phyloP scores from a whole-genome alignment of 2,797 vertebrate species.

The Etheostoma nigrum region DNA sequence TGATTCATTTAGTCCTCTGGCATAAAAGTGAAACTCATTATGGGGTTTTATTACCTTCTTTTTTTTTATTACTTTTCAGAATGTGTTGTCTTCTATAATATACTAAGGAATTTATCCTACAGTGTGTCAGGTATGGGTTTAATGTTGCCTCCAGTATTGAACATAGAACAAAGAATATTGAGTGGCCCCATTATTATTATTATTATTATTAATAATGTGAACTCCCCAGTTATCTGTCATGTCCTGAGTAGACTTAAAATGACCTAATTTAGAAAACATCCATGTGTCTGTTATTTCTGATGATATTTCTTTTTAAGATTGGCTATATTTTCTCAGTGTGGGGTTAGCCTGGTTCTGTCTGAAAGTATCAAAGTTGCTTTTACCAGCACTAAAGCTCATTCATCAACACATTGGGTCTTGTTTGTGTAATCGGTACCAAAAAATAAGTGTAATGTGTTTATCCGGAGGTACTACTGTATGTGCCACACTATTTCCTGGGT shows the following conservation, averaged over 20 bases:
- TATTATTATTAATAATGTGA: background rate
- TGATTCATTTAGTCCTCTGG: conserved; percentile 57
- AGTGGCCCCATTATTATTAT: background rate
- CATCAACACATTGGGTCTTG: too few species aligned
- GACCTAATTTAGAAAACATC: too few species aligned
- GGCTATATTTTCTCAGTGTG: too few species aligned
- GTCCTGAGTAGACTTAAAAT: background rate
- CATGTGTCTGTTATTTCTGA: too few species aligned
- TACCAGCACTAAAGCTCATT: too few species aligned
- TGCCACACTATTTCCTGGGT: too few species aligned
- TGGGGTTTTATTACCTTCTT: conserved; percentile 57
- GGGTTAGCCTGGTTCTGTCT: too few species aligned
- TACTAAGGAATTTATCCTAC: conserved; percentile 31
- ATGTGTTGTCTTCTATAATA: conserved; percentile 49
- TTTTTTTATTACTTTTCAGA: conserved; percentile 59
- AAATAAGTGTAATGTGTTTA: too few species aligned
- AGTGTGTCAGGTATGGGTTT: conserved; percentile 18
- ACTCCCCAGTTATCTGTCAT: background rate
- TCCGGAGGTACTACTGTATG: too few species aligned
- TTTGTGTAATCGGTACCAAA: too few species aligned
- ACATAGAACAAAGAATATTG: conserved; percentile 23
- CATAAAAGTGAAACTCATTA: conserved; percentile 57
- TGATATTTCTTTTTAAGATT: too few species aligned
- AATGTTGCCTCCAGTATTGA: conserved; percentile 20
- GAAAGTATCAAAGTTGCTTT: too few species aligned